Base-by-base conservation (phyloP, 1,140 invertebrate genomes). In the Heliothis subflexa region DNA sequence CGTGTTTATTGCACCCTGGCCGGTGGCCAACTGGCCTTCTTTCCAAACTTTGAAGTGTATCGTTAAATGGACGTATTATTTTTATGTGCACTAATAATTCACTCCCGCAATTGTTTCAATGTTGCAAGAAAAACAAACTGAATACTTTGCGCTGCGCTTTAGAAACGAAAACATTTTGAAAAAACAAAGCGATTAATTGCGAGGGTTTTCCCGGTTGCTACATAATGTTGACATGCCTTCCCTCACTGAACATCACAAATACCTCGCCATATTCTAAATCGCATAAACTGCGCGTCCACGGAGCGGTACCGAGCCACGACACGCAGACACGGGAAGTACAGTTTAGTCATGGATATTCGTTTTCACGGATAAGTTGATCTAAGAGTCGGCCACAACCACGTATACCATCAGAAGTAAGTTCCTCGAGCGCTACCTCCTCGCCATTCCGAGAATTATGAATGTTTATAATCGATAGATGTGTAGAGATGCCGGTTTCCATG, bases 11-110 rank as follows among this genome's bases (percentile, higher is more conserved):
- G 83, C 84, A 81, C 71, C 78, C 87, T 93, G 92, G 91, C 87
- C 18, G 28, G 9, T 16, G 47, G 88, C 92, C 92, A 93, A 86
- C 85, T 91, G 88, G 89, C 91, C 84, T 79, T 84, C 79, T 84
- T 81, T 82, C 61, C 75, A 79, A 86, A 83, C 81, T 84, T 80
- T 70, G 81, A 83, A 86, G 77, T 80, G 82, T 54, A 75, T 81
- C 81, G 83, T 90, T 90, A 88, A 90, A 86, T 84, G 78, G 85
- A 86, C 86, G 85, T 86, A 90, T 88, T 88, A 91, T 84, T 86
- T 82, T 78, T 70, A 64, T 78, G 40, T 80, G 55, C 76, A 52
- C 72, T 64, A 83, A 86, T 89, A 89, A 85, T 81, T 89, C 80
- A 84, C 82, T 70, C 75, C 21, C 83, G 81, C 85, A 86, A 85